Evolutionary conservation across 2,888 invertebrate species (phyloP).

Genomic region (Lepidocyrtoides sp.): DNA sequence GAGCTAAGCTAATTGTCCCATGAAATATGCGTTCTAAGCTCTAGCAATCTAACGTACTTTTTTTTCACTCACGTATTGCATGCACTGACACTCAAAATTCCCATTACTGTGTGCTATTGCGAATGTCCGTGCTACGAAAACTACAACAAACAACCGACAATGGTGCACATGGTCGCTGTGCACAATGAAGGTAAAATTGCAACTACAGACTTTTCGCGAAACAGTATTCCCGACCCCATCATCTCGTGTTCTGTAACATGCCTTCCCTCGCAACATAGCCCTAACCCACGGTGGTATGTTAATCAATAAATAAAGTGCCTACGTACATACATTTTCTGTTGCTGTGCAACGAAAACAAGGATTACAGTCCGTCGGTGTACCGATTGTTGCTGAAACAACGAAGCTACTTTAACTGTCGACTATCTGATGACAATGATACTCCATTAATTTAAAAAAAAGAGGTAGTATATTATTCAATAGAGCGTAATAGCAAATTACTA

Average conservation of each 20-base stretch:
- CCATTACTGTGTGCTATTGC: not conserved
- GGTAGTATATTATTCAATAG: not conserved
- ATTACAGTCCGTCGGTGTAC: not conserved
- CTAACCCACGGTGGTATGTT: not conserved
- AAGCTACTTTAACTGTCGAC: not conserved
- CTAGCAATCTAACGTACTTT: conserved; percentile 5
- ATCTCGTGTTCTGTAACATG: not conserved
- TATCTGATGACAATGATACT: not conserved
- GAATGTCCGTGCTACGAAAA: conserved; percentile 16
- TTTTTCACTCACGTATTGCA: conserved; percentile 30
- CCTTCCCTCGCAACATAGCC: conserved; percentile 47
- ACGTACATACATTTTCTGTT: not conserved
- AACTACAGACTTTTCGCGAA: not conserved
- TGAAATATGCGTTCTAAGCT: conserved; percentile 67
- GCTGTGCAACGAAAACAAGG: not conserved
- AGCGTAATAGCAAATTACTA: conserved; percentile 25
- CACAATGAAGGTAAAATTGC: conserved; percentile 6
- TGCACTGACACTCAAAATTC: conserved; percentile 18
- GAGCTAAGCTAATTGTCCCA: conserved; percentile 62
- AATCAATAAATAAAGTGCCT: conserved; percentile 38
- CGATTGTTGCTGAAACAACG: not conserved
- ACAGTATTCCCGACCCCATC: not conserved
- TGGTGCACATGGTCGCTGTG: not conserved
- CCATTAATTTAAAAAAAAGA: not conserved
- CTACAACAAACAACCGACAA: conserved; percentile 3